A percentile compares a stretch with the other conserved stretches of the same genome.
phyloP scores from a whole-genome alignment of 1,140 invertebrate species.

The Cyphomyrmex costatus region DNA sequence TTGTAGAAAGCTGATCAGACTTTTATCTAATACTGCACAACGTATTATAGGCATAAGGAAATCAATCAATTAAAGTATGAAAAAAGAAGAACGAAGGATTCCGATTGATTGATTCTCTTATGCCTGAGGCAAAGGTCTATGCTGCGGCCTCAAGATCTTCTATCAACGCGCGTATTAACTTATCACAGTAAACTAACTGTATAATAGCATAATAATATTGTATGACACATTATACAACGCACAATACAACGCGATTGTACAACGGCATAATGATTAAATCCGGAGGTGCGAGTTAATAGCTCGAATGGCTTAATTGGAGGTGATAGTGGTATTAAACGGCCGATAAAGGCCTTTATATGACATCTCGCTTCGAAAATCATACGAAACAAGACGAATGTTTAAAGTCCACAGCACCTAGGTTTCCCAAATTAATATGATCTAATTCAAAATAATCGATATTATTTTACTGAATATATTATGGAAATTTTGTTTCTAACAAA shows the following conservation, averaged over 20 bases:
- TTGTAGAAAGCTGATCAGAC: too few species aligned
- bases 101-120: too few species aligned
- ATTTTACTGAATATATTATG: neutral
- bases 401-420: neutral
- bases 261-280: constrained; percentile 58
- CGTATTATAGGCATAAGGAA: too few species aligned
- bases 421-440: neutral
- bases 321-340: constrained; percentile 29
- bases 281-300: constrained; percentile 60
- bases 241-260: constrained; percentile 29
- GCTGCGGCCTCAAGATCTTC: neutral
- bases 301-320: constrained; percentile 41
- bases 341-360: constrained; percentile 1
- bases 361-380: neutral
- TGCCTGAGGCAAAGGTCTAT: too few species aligned
- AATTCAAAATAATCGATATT: neutral
- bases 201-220: constrained; percentile 43
- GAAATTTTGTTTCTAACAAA: too few species aligned
- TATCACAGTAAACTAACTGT: constrained; percentile 42
- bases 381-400: neutral
- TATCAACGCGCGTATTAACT: constrained; percentile 38
- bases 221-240: constrained; percentile 6
- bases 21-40: too few species aligned
- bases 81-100: too few species aligned
- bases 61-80: too few species aligned